These are phyloP conservation scores for Etheostoma nigrum DNA, from an alignment of 2,797 vertebrate species.

Conservation along the genomic window DNA sequence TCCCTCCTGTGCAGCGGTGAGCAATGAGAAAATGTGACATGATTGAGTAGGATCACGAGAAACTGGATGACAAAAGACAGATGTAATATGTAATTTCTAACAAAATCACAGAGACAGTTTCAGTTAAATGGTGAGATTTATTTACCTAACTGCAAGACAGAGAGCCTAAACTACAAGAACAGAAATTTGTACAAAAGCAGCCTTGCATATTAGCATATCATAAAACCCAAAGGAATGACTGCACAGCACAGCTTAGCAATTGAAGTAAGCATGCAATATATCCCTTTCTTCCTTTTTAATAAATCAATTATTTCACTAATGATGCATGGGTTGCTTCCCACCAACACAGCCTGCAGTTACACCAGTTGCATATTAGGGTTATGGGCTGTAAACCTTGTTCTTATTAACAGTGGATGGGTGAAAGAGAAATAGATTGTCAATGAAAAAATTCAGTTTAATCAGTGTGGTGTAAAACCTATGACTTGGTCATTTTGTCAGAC, in stretches of 20 bases:
- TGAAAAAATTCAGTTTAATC: conserved; percentile 36
- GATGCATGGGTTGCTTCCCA: conserved; percentile 47
- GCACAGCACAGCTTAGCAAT: conserved; percentile 78
- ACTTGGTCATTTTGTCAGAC: conserved; percentile 59
- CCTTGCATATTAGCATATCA: conserved; percentile 78
- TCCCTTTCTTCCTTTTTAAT: conserved; percentile 61
- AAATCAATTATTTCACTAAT: conserved; percentile 63
- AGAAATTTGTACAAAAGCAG: conserved; percentile 78
- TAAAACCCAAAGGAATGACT: conserved; percentile 77
- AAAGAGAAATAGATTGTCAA: conserved; percentile 7
- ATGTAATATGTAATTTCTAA: background rate
- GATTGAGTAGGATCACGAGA: background rate
- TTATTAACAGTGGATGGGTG: conserved; percentile 27
- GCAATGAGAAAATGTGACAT: background rate
- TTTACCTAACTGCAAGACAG: conserved; percentile 80
- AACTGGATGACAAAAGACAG: conserved; percentile 3
- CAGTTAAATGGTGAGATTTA: conserved; percentile 78
- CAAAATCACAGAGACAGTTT: conserved; percentile 45
- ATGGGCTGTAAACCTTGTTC: conserved; percentile 59
- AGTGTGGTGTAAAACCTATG: conserved; percentile 46
- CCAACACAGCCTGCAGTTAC: conserved; percentile 48
- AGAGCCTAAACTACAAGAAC: conserved; percentile 77
- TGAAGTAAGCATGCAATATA: conserved; percentile 84
- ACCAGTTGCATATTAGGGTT: conserved; percentile 66
- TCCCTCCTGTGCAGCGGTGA: conserved; percentile 6